Conservation (phyloP, 2,113 vertebrate genomes). For the Salvator merianae region DNA sequence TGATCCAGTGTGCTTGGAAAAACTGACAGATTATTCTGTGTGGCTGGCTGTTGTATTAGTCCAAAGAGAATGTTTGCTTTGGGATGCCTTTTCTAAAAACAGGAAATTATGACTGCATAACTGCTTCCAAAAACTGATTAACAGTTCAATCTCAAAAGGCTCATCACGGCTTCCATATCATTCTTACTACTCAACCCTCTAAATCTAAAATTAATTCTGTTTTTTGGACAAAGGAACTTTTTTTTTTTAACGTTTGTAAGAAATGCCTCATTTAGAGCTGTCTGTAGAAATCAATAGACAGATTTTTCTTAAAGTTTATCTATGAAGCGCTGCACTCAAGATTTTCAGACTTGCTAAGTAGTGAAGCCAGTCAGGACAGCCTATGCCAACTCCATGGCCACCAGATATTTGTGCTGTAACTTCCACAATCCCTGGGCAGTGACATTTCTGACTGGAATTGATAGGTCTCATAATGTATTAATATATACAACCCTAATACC, state of each 20-base stretch:
- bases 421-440: no score
- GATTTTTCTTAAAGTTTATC: not conserved
- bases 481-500: no score
- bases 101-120: conserved; percentile 7
- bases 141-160: not conserved
- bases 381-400: no score
- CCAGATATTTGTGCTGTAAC: no score
- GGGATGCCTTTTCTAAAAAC: not conserved
- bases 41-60: not conserved
- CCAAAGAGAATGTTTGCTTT: conserved; percentile 4
- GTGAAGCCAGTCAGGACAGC: no score
- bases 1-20: not conserved
- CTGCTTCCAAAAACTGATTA: conserved; percentile 13
- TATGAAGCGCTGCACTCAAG: no score
- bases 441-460: no score
- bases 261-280: not conserved
- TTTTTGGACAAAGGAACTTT: not conserved
- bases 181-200: not conserved
- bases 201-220: not conserved
- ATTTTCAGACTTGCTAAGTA: no score
- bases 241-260: not conserved
- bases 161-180: not conserved
- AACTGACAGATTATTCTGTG: not conserved
- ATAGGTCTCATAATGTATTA: no score
- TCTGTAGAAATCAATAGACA: not conserved